Percentiles rank a stretch among this genome's conserved stretches.
Conservation (phyloP, 2,797 vertebrate genomes). For the Sebastes matsubarae region DNA sequence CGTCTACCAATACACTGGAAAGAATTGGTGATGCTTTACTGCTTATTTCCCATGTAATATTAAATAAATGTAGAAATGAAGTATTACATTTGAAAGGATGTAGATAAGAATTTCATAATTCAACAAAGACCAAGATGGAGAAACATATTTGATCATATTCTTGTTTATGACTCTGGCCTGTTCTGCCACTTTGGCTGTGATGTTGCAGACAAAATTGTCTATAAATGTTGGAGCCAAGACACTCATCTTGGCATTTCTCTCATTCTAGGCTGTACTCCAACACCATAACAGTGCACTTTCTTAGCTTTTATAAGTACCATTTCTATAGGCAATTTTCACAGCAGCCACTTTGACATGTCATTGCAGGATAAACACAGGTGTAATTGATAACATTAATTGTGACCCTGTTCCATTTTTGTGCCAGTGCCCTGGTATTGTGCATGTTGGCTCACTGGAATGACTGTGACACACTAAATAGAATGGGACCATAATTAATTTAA, state of each 20-base stretch:
- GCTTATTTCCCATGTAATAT: background rate
- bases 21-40: background rate
- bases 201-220: background rate
- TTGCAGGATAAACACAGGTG: no score
- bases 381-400: no score
- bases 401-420: no score
- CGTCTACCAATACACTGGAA: background rate
- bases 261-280: background rate
- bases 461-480: no score
- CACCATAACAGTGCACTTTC: background rate
- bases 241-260: background rate
- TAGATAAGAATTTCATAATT: background rate
- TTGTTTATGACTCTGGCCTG: background rate
- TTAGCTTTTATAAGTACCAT: background rate
- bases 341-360: no score
- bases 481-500: no score
- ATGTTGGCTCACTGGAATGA: no score
- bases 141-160: background rate
- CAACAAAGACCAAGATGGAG: background rate
- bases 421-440: no score
- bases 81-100: background rate
- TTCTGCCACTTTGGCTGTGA: background rate
- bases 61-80: background rate
- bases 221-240: background rate
- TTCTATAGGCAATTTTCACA: background rate